Percentiles rank a stretch among this genome's conserved stretches.
Conservation (phyloP, 1,140 invertebrate species). For the Drosophila novamexicana region DNA sequence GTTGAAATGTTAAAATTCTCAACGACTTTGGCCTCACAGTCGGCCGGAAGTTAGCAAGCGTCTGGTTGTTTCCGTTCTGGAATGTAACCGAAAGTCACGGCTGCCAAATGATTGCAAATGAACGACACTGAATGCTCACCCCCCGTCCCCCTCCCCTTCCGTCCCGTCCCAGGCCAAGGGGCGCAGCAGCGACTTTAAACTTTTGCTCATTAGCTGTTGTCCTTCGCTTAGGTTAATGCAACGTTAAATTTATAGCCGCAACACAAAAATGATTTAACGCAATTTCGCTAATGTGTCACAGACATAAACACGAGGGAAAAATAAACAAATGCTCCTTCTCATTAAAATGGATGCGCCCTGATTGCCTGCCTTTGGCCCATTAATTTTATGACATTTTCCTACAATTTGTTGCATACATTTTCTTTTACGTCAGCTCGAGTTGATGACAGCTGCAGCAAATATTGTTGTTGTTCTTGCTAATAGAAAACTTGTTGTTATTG, state of each 20-base stretch:
- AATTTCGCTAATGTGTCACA: slow-evolving; percentile 75
- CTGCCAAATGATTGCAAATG: slow-evolving; percentile 81
- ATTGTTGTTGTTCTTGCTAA: slow-evolving; percentile 1
- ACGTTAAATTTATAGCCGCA: slow-evolving; percentile 77
- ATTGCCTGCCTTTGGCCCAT: neutral
- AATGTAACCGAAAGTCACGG: slow-evolving; percentile 70
- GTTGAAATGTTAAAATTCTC: slow-evolving; percentile 82
- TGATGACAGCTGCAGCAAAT: slow-evolving; percentile 4
- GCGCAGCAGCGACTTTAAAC: slow-evolving; percentile 23
- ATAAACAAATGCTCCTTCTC: slow-evolving; percentile 32
- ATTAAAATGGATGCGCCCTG: slow-evolving; percentile 22
- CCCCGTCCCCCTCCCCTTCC: neutral
- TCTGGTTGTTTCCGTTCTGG: slow-evolving; percentile 70
- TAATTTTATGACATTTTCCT: neutral
- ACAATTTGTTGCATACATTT: neutral
- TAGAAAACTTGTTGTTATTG: neutral
- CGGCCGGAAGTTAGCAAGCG: slow-evolving; percentile 72
- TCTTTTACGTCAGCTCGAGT: neutral
- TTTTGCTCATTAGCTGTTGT: neutral
- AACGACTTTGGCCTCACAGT: slow-evolving; percentile 50
- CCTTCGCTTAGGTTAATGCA: slow-evolving; percentile 60
- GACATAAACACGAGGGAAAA: slow-evolving; percentile 50
- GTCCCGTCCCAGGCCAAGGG: neutral
- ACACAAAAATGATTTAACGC: slow-evolving; percentile 65
- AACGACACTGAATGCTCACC: slow-evolving; percentile 53